Evolutionary conservation across 2,797 vertebrate species (phyloP).

Genomic region (Alexandromys oeconomus): DNA sequence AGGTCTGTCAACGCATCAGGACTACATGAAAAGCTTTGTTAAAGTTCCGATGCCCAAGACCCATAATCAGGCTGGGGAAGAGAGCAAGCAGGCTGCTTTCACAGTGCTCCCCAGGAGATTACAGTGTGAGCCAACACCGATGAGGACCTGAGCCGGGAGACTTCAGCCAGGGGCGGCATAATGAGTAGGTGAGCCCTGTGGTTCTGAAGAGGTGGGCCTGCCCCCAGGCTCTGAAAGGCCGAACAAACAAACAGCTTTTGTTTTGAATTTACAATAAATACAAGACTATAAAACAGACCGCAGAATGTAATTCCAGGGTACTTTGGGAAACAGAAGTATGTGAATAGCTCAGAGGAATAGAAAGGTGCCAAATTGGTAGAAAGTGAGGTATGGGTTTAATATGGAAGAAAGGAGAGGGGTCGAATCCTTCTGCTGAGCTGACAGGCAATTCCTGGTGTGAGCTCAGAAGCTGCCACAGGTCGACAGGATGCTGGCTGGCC

Average conservation of each 20-base stretch:
- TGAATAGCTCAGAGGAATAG: constrained; percentile 26
- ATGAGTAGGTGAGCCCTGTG: background rate
- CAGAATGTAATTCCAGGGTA: constrained; percentile 65
- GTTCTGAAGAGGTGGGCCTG: background rate
- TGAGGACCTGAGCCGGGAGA: background rate
- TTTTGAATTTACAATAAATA: constrained; percentile 48
- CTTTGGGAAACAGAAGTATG: constrained; percentile 38
- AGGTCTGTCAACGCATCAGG: background rate
- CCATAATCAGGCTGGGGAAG: background rate
- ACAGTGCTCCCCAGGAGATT: background rate
- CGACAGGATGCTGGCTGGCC: background rate
- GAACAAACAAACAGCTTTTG: background rate
- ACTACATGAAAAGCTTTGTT: background rate
- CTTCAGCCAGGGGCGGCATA: background rate
- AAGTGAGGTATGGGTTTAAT: background rate
- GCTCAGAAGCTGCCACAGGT: background rate
- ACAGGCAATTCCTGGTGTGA: background rate
- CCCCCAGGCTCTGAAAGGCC: background rate
- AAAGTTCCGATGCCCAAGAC: background rate
- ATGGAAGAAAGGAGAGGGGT: background rate
- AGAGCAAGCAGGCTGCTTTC: background rate
- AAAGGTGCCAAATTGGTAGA: constrained; percentile 18
- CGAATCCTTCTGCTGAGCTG: background rate
- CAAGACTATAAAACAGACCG: background rate
- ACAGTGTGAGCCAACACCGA: background rate